Evolutionary conservation across 2,888 invertebrate species (phyloP).

Genomic region (Ormyrus labotus): DNA sequence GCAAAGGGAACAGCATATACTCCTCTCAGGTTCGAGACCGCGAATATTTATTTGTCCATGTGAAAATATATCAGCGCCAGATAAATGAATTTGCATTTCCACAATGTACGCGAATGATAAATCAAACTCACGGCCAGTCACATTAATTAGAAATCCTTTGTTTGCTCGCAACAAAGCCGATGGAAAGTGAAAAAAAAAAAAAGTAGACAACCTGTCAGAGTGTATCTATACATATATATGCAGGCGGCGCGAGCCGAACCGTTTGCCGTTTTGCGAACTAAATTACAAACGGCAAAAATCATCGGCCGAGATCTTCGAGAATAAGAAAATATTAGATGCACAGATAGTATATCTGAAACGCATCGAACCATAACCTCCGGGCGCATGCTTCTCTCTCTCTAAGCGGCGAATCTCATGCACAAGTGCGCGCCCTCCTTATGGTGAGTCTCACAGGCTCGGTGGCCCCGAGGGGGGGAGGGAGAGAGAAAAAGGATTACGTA

Average conservation of each 20-base stretch:
- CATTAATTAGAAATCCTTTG: conserved; percentile 57
- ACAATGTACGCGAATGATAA: conserved; percentile 54
- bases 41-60: conserved; percentile 3
- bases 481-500: conserved; percentile 40
- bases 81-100: conserved; percentile 49
- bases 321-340: conserved; percentile 57
- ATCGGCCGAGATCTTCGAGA: conserved; percentile 57
- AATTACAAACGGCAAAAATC: conserved; percentile 54
- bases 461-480: conserved; percentile 22
- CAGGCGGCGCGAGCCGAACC: not conserved
- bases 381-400: conserved; percentile 18
- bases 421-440: conserved; percentile 44
- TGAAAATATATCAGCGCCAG: conserved; percentile 17
- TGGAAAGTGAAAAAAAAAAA: conserved; percentile 39
- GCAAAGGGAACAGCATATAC: not conserved
- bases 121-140: conserved; percentile 53
- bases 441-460: not conserved
- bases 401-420: conserved; percentile 56
- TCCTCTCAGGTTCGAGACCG: not conserved
- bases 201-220: not conserved
- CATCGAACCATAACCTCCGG: conserved; percentile 54
- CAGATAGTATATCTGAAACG: conserved; percentile 54
- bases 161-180: conserved; percentile 51
- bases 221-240: not conserved
- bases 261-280: conserved; percentile 49